Conservation (phyloP, 2,797 vertebrate species). For the Centropyge bicolor region DNA sequence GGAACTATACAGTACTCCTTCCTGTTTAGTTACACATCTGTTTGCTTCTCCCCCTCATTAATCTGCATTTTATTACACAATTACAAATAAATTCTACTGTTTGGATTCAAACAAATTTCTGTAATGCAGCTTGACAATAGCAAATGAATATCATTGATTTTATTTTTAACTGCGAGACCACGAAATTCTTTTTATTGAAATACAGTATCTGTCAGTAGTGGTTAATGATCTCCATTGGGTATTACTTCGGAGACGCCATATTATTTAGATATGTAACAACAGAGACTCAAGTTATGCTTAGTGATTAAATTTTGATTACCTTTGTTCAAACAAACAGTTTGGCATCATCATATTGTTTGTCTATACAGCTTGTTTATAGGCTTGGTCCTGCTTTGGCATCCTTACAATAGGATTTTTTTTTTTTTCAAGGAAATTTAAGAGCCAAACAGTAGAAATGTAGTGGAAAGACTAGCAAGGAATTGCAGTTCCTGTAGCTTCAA, state of each 20-base stretch:
- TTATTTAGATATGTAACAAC: slow-evolving; percentile 30
- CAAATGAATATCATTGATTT: slow-evolving; percentile 38
- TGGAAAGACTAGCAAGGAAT: slow-evolving; percentile 1
- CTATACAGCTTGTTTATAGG: neutral
- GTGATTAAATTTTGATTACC: slow-evolving; percentile 48
- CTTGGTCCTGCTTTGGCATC: neutral
- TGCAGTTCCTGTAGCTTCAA: neutral
- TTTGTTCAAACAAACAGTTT: slow-evolving; percentile 30
- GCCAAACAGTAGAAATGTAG: neutral
- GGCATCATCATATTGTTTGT: slow-evolving; percentile 1
- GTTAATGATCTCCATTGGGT: slow-evolving; percentile 45
- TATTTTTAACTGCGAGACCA: slow-evolving; percentile 35
- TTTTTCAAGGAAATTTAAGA: neutral
- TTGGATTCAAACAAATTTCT: neutral
- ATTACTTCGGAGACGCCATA: slow-evolving; percentile 39
- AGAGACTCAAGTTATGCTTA: slow-evolving; percentile 21
- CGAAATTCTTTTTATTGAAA: slow-evolving; percentile 13
- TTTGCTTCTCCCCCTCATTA: neutral
- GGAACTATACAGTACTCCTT: neutral
- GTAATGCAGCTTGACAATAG: neutral
- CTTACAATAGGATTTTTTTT: neutral
- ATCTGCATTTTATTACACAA: neutral
- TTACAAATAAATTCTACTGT: neutral
- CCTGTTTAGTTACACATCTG: neutral
- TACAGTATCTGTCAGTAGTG: slow-evolving; percentile 24